phyloP scores from a whole-genome alignment of 2,888 invertebrate species.

The Plagiodera versicolora region DNA sequence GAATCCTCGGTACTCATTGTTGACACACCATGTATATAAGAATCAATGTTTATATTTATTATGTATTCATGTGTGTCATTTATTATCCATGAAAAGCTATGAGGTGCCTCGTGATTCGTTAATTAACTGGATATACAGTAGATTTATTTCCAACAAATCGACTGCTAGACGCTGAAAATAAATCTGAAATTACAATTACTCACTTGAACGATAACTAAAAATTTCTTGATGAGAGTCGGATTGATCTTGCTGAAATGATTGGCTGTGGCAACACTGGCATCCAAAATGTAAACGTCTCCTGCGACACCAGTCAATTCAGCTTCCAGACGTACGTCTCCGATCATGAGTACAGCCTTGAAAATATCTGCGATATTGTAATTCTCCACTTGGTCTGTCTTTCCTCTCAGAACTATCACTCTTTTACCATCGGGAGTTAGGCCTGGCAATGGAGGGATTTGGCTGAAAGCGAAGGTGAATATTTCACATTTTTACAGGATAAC shows the following conservation, averaged over 20 bases:
- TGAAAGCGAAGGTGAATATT: slow-evolving; percentile 31
- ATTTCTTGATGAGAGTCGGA: slow-evolving; percentile 80
- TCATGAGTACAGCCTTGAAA: slow-evolving; percentile 82
- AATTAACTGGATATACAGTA: no score
- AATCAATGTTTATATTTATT: no score
- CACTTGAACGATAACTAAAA: slow-evolving; percentile 77
- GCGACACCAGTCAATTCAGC: slow-evolving; percentile 82
- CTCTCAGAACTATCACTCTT: slow-evolving; percentile 75
- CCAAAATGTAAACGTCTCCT: slow-evolving; percentile 80
- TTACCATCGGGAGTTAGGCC: slow-evolving; percentile 80
- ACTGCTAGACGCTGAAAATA: no score
- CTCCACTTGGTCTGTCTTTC: slow-evolving; percentile 68
- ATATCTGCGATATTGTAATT: slow-evolving; percentile 74
- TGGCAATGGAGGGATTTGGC: slow-evolving; percentile 68
- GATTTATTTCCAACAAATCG: no score
- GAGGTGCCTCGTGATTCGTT: no score
- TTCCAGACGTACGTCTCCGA: slow-evolving; percentile 77
- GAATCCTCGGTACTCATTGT: no score
- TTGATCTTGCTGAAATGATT: slow-evolving; percentile 84
- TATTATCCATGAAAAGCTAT: no score
- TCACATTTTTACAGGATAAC: no score
- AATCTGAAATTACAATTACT: no score
- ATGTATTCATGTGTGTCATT: no score
- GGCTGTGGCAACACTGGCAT: slow-evolving; percentile 77
- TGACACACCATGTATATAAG: no score